A percentile compares a stretch with the other conserved stretches of the same genome.
phyloP scores from a whole-genome alignment of 2,113 vertebrate genomes.

The Neoarius graeffei region DNA sequence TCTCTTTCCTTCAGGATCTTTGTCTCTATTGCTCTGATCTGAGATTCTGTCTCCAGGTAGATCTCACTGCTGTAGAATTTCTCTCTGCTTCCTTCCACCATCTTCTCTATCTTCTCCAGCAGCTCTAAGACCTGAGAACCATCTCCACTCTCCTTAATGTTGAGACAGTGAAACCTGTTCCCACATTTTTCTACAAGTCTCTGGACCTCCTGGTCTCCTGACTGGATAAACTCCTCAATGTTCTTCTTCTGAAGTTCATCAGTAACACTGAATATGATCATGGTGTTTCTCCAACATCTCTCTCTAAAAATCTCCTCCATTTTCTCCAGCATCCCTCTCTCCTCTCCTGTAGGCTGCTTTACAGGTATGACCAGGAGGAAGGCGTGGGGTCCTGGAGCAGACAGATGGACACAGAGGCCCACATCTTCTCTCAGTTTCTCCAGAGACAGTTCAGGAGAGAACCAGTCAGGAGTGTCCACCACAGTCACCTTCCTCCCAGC shows the following conservation, averaged over 20 bases:
- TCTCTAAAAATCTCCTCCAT: neutral
- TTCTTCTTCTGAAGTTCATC: neutral
- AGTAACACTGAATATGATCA: constrained; percentile 10
- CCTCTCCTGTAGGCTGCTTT: constrained; percentile 7
- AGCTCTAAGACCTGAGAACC: no score
- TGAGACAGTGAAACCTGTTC: no score
- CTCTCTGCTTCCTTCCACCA: no score
- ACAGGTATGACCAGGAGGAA: no score
- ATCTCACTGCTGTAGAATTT: no score
- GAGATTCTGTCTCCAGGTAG: no score
- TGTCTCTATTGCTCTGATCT: neutral
- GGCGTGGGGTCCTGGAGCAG: no score
- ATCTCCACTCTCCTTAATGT: no score
- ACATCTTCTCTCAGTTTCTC: constrained; percentile 13
- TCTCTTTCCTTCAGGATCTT: neutral
- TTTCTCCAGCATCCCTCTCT: constrained; percentile 1
- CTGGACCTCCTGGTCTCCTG: neutral
- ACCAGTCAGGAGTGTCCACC: constrained; percentile 19
- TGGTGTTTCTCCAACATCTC: constrained; percentile 7
- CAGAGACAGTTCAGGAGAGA: constrained; percentile 19
- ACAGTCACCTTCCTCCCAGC: no score
- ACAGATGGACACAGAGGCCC: constrained; percentile 3
- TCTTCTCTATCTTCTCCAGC: no score
- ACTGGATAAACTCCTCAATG: neutral
- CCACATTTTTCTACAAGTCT: neutral